phyloP scores from a whole-genome alignment of 2,797 vertebrate genomes.

The Tachyglossus aculeatus region DNA sequence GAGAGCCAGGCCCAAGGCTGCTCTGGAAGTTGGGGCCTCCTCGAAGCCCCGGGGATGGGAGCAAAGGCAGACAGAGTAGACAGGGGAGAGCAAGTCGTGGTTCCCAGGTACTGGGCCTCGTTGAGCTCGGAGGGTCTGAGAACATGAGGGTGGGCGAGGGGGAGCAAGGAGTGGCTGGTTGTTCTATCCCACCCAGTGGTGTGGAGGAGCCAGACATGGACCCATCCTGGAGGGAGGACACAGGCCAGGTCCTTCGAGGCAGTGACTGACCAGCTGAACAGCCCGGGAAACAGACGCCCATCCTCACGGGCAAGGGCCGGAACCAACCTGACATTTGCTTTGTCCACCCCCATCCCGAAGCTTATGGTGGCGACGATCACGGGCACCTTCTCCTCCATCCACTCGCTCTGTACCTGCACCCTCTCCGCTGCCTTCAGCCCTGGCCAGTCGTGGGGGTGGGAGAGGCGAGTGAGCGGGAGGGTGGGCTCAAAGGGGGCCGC shows the following conservation, averaged over 20 bases:
- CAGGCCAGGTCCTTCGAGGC: not conserved
- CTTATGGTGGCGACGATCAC: conserved; percentile 97
- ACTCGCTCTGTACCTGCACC: conserved; percentile 86
- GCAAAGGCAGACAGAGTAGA: no score
- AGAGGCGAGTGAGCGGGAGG: not conserved
- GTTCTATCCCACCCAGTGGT: no score
- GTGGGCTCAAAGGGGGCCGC: not conserved
- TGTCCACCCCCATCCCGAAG: conserved; percentile 99
- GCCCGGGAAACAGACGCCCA: no score
- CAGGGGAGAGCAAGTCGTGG: no score
- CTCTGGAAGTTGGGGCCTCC: no score
- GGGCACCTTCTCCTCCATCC: conserved; percentile 92
- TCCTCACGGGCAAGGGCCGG: not conserved
- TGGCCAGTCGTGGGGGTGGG: conserved; percentile 60
- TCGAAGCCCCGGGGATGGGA: no score
- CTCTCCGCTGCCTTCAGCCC: conserved; percentile 89
- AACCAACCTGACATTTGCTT: conserved; percentile 91
- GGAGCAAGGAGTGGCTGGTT: no score
- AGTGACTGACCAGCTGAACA: not conserved
- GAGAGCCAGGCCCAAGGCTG: no score
- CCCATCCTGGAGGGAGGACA: not conserved
- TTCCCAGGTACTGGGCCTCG: no score
- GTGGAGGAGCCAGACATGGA: no score
- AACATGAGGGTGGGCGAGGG: no score
- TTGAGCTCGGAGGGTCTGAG: no score